Conservation (phyloP, 2,113 vertebrate genomes). For the Anolis sagrei region DNA sequence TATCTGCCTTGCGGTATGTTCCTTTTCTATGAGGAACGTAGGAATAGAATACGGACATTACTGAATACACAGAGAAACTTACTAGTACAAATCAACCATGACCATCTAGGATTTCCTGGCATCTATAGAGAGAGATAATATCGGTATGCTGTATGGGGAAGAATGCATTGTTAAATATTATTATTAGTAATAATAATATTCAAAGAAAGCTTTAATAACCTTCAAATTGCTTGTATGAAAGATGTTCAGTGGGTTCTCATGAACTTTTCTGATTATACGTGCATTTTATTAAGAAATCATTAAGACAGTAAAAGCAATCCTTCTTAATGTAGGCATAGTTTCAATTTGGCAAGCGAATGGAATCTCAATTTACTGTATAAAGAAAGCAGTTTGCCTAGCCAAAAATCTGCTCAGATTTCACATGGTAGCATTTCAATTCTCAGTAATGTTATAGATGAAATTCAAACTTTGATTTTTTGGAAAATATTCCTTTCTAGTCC, state of each 20-base stretch:
- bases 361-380: conserved; percentile 63
- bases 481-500: conserved; percentile 69
- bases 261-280: conserved; percentile 63
- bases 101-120: background rate
- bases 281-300: conserved; percentile 68
- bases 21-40: background rate
- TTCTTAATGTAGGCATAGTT: conserved; percentile 69
- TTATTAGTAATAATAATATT: background rate
- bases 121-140: background rate
- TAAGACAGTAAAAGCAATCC: conserved; percentile 66
- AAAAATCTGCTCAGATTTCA: conserved; percentile 68
- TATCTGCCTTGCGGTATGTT: background rate
- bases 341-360: conserved; percentile 67
- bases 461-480: conserved; percentile 69
- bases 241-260: conserved; percentile 57
- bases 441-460: conserved; percentile 71
- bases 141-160: background rate
- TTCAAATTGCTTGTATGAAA: conserved; percentile 66
- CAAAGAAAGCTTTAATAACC: conserved; percentile 53
- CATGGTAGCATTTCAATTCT: conserved; percentile 74
- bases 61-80: background rate
- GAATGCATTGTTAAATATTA: background rate
- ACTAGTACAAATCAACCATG: background rate
- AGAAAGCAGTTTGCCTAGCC: conserved; percentile 53
- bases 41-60: background rate